Base-by-base conservation (phyloP, 2,888 invertebrate species). In the Xylota sylvarum region DNA sequence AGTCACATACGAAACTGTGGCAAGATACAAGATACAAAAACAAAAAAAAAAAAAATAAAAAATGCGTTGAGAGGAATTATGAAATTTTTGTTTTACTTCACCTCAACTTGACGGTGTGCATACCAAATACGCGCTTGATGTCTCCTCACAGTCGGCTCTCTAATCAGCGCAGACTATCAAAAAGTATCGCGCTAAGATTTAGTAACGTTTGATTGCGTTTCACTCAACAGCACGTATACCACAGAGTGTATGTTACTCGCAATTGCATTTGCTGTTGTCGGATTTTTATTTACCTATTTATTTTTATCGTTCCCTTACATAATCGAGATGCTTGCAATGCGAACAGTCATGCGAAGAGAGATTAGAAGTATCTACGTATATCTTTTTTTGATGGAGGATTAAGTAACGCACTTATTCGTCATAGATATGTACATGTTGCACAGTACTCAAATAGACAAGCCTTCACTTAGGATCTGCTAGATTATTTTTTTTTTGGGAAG, bases 121-220 rank as follows among this genome's bases (percentile, higher is more conserved):
- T 79, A 65, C 70, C 70, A 79, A 84, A 76, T 70, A 79, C 52
- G 46, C 70, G 23, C 17, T 70, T 10, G 58, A 23, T 40, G 50
- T 50, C 19, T 62, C 55, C 14, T 17, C n/a, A 35, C 17, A 27
- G 52, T 52, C 46, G 67, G 37, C 23, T 74, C 35, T 85, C 43
- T 85, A 80, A 85, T 80, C 84, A 76, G 58, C 50, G 64, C 55
- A 67, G 62, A 55, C 43, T 76, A 76, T 84, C 79, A 64, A 69
- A 73, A 62, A 69, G 52, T 67, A 74, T 74, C 73, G 48, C 62
- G 17, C 62, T 40, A 27, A 7, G 79, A 58, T 84, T 70, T 70
- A 84, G 74, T 74, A 84, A 79, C 70, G 74, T 74, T 58, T 50
- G 69, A 70, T 74, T 74, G 70, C 64, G 64, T 70, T 72, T 70